Evolutionary conservation across 35 echinoderm and acorn worm genomes (phyloP).

Genomic region (Amphiura filiformis): DNA sequence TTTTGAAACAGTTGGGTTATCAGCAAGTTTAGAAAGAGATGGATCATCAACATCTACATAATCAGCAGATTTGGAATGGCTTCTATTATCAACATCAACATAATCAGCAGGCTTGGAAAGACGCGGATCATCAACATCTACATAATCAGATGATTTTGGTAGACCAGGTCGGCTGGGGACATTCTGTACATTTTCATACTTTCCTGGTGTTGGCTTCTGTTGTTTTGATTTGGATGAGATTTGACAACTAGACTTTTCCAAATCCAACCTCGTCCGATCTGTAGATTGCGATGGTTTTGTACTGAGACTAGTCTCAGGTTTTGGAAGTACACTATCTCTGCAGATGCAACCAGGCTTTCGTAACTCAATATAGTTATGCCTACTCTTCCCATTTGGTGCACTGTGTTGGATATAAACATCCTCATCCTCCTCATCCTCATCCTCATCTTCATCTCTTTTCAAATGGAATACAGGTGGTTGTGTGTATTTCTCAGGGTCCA

Average conservation of each 20-base stretch:
- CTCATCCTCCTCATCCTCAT: not conserved
- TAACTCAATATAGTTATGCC: too few relatives aligned
- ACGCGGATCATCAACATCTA: not conserved
- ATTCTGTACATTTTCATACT: not conserved
- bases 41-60: not conserved
- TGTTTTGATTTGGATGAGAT: not conserved
- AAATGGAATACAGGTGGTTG: not conserved
- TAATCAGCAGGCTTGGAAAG: not conserved
- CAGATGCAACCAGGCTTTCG: too few relatives aligned
- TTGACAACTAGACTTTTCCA: not conserved
- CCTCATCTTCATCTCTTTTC: not conserved
- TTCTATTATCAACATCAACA: too few relatives aligned
- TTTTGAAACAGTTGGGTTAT: too few relatives aligned
- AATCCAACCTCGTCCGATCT: not conserved
- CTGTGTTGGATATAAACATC: not conserved
- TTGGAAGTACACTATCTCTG: too few relatives aligned
- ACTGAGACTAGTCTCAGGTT: too few relatives aligned
- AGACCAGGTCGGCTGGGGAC: not conserved
- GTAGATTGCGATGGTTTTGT: not conserved
- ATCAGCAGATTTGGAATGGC: not conserved
- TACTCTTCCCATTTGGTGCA: too few relatives aligned
- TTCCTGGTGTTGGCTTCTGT: not conserved
- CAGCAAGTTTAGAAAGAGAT: not conserved
- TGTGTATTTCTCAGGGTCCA: not conserved
- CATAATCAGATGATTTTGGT: not conserved